These are phyloP conservation scores for Epizoanthus scotinus DNA, from an alignment of 92 coral and sea anemone species.

Conservation along the genomic window DNA sequence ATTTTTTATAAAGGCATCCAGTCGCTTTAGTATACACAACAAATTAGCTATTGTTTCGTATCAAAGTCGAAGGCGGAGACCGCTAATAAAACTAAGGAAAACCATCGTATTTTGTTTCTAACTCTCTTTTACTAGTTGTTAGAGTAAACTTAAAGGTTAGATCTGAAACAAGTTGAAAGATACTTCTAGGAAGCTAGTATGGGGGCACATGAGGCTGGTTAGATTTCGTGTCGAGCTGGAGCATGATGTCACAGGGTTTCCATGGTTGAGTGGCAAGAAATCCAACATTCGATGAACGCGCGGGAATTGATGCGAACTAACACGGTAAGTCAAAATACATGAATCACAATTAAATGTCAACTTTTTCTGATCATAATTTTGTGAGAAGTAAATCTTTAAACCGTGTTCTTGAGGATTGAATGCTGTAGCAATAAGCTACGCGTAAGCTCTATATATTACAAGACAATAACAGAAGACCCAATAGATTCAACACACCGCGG, in stretches of 20 bases:
- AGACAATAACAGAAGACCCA: not conserved
- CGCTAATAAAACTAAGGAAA: slow-evolving; percentile 28
- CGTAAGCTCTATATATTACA: not conserved
- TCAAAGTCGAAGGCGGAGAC: slow-evolving; percentile 95
- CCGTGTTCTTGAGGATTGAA: not conserved
- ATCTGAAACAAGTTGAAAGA: not conserved
- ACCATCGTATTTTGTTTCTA: slow-evolving; percentile 11
- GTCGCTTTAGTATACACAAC: slow-evolving; percentile 75
- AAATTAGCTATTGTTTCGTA: slow-evolving; percentile 79
- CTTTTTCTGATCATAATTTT: not conserved
- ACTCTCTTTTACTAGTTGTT: slow-evolving; percentile 33
- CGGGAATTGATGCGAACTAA: slow-evolving; percentile 38
- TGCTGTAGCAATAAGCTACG: not conserved
- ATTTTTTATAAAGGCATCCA: slow-evolving; percentile 60
- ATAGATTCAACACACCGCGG: not conserved
- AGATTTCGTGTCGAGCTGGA: slow-evolving; percentile 28
- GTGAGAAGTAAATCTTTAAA: not conserved
- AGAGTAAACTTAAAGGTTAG: not conserved
- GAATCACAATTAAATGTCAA: not conserved
- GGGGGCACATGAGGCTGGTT: not conserved
- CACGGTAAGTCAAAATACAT: slow-evolving; percentile 2
- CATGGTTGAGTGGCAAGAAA: slow-evolving; percentile 34
- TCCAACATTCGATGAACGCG: slow-evolving; percentile 19
- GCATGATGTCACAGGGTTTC: slow-evolving; percentile 38
- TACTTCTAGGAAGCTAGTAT: slow-evolving; percentile 17